Evolutionary conservation across 1,140 invertebrate species (phyloP), one percentile per base, ranked within the genome.

Genomic region (Diabrotica undecimpunctata): DNA sequence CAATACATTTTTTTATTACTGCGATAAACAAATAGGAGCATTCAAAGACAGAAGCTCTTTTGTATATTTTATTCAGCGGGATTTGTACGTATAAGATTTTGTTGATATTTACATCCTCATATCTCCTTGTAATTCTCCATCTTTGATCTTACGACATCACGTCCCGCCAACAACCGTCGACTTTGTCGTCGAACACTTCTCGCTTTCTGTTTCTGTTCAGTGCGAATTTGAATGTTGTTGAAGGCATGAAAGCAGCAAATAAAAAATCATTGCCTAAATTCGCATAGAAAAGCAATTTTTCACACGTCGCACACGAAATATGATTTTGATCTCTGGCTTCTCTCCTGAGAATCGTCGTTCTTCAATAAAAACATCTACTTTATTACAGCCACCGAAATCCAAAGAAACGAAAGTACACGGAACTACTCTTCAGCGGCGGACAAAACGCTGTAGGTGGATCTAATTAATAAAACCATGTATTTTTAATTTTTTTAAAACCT

Each of bases 281-380:
- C 70, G 66, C 66, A 69, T 73, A 72, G 71, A 71, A 71, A 73
- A 70, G 72, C 69, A 74, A 74, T 74, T 71, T 74, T 70, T 74
- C 71, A 70, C 68, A 70, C 64, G 73, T 74, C 73, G 69, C 62
- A 65, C 66, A 59, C 71, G 65, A 74, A 73, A 74, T 74, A 74
- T 73, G 71, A 73, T 74, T 74, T 74, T 74, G 73, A 74, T 74
- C 73, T 74, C 58, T 62, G 55, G 66, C 62, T 56, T 68, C 67
- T 73, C 68, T 68, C 71, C 14, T 11, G 69, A 65, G 71, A 70
- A 57, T 71, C 70, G 65, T 71, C 41, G 41, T n/a, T 10, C 69
- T 71, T 73, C 69, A 73, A 74, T 71, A 72, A 74, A 74, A 73
- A 74, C 70, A 72, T 72, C 66, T 65, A 71, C 71, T 74, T 74